phyloP scores from a whole-genome alignment of 37 sponge, comb jelly and placozoan genomes.

The Aplysina aerophoba region DNA sequence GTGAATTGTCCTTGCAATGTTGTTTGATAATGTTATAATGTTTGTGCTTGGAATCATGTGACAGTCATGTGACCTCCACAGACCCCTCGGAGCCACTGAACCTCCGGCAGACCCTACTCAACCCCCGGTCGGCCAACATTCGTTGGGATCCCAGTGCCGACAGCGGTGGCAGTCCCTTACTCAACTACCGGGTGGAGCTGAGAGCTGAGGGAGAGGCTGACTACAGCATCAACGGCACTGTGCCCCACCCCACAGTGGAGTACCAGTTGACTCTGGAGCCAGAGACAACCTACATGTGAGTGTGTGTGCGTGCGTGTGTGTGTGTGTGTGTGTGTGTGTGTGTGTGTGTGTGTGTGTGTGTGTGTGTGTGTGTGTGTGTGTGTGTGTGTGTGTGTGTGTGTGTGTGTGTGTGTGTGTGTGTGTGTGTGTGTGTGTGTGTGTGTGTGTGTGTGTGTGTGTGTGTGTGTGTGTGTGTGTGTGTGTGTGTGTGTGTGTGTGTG shows the following conservation, averaged over 20 bases:
- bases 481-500: neutral
- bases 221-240: neutral
- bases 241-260: neutral
- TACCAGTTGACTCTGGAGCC: neutral
- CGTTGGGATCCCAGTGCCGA: constrained; percentile 11
- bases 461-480: constrained; percentile 18
- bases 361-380: constrained; percentile 18
- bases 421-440: constrained; percentile 27
- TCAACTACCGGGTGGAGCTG: constrained; percentile 8
- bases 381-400: constrained; percentile 19
- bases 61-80: constrained; percentile 7
- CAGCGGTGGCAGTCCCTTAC: constrained; percentile 4
- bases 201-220: neutral
- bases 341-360: constrained; percentile 35
- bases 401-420: constrained; percentile 30
- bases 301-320: neutral
- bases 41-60: no score
- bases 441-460: constrained; percentile 25
- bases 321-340: constrained; percentile 19
- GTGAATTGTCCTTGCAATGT: no score
- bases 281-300: constrained; percentile 8
- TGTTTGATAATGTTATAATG: no score
- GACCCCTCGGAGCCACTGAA: neutral
- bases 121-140: neutral
- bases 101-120: neutral